Evolutionary conservation across 2,797 vertebrate species (phyloP), one percentile per base, ranked within the genome.

Genomic region (Leptoclinus maculatus): DNA sequence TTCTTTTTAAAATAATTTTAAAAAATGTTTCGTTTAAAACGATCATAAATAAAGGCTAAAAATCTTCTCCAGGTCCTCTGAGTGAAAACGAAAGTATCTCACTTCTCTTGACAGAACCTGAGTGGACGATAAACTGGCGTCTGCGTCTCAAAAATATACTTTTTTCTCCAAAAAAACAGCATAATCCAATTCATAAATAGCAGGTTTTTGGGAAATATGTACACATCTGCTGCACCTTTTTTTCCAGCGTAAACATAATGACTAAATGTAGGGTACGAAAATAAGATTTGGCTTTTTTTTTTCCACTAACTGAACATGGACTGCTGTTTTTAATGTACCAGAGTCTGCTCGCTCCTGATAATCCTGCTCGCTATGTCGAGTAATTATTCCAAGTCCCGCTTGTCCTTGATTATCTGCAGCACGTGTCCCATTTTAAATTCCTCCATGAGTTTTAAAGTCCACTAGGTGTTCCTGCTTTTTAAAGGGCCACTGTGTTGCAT

Each of bases 231-330:
- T 83, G 79, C 78, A 60, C 10, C 59, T 66, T 62, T 36, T 11
- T 11, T 27, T n/a, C 60, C 68, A 60, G 51, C 76, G 89, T 92
- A 90, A 92, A 90, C 90, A 89, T 79, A 60, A 86, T 32, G 82
- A 92, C 83, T 74, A 74, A 80, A 62, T 25, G 65, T 11, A 29
- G 77, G 78, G 43, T 72, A 81, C 7, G 66, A 83, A 81, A 82
- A 74, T 66, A 81, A 83, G 23, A 73, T 85, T 76, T 81, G 83
- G 72, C 80, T 87, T 81, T 25, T 78, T 67, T 39, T 23, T 45
- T 78, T 71, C 32, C 19, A 23, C 71, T 67, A 34, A 23, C 67
- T 71, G 66, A 74, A 51, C 4, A 14, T n/a, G 53, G 45, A 66
- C 75, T 41, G 54, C 43, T 71, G 3, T 43, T 66, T 68, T 14